These are phyloP conservation scores for Aproaerema taeniolella DNA, from an alignment of 2,888 invertebrate species.

Conservation along the genomic window DNA sequence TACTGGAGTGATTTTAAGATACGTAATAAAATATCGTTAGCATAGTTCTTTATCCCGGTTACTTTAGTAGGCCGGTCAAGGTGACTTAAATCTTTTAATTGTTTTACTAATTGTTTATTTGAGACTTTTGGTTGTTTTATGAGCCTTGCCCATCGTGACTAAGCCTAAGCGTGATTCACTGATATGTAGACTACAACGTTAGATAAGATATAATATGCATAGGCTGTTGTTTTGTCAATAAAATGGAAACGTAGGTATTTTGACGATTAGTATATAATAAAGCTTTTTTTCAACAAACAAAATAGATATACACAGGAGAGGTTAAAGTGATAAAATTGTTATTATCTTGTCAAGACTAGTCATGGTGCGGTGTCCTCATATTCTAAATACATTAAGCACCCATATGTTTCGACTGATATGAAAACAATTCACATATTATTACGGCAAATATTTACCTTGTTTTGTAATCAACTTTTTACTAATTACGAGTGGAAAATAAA, in stretches of 20 bases:
- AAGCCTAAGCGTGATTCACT: constrained; percentile 7
- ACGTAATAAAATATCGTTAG: constrained; percentile 64
- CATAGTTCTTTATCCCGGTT: constrained; percentile 65
- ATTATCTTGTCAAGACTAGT: constrained; percentile 12
- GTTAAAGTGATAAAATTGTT: constrained; percentile 6
- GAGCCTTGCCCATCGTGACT: constrained; percentile 19
- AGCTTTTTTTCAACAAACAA: no score
- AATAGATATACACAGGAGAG: no score
- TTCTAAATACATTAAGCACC: constrained; percentile 15
- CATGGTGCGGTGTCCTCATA: constrained; percentile 9
- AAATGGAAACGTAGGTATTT: no score
- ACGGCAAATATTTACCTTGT: no score
- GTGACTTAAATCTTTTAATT: constrained; percentile 46
- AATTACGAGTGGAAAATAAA: no score
- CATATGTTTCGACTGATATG: constrained; percentile 13
- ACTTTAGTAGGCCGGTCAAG: constrained; percentile 58
- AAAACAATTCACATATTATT: no score
- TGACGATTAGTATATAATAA: no score
- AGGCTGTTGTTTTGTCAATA: no score
- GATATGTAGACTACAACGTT: no score
- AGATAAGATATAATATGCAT: no score
- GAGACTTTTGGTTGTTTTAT: constrained; percentile 25
- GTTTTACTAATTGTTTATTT: constrained; percentile 46
- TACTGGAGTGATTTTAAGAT: constrained; percentile 54
- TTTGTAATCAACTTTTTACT: no score